phyloP scores from a whole-genome alignment of 2,888 invertebrate species.

The Hyppa rectilinea region DNA sequence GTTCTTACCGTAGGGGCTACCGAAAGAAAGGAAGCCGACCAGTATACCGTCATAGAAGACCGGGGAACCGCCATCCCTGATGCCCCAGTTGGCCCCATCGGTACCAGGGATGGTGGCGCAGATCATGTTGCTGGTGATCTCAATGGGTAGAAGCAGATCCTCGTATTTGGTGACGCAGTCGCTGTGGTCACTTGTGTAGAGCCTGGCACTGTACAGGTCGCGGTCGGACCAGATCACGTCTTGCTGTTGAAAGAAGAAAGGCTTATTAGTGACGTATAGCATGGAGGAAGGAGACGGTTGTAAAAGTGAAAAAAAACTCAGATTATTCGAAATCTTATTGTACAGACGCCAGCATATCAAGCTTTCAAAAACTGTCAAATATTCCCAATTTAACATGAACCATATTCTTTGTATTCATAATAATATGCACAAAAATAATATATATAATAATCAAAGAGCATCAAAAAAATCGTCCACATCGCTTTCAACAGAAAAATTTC shows the following conservation, averaged over 20 bases:
- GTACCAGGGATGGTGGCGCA: conserved; percentile 71
- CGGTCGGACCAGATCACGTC: conserved; percentile 63
- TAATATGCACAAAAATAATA: too few relatives aligned
- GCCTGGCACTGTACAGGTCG: conserved; percentile 70
- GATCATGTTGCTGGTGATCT: conserved; percentile 74
- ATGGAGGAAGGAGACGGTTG: neutral
- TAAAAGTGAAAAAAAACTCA: neutral
- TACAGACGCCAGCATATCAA: too few relatives aligned
- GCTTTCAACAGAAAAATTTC: too few relatives aligned
- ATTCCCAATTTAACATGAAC: too few relatives aligned
- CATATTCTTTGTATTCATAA: too few relatives aligned
- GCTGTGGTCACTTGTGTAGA: conserved; percentile 76
- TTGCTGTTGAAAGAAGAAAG: conserved; percentile 59
- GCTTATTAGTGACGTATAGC: neutral
- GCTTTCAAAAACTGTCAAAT: too few relatives aligned
- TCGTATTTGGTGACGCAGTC: conserved; percentile 76
- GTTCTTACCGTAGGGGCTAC: conserved; percentile 25
- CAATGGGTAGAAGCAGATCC: conserved; percentile 22
- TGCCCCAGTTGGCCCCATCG: conserved; percentile 67
- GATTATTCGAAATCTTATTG: too few relatives aligned
- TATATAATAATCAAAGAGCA: too few relatives aligned
- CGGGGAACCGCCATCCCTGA: conserved; percentile 84
- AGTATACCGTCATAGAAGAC: conserved; percentile 76
- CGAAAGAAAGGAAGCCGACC: conserved; percentile 70
- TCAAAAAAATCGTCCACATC: too few relatives aligned